Evolutionary conservation across 2,113 vertebrate species (phyloP).

Genomic region (Corapipo altera): DNA sequence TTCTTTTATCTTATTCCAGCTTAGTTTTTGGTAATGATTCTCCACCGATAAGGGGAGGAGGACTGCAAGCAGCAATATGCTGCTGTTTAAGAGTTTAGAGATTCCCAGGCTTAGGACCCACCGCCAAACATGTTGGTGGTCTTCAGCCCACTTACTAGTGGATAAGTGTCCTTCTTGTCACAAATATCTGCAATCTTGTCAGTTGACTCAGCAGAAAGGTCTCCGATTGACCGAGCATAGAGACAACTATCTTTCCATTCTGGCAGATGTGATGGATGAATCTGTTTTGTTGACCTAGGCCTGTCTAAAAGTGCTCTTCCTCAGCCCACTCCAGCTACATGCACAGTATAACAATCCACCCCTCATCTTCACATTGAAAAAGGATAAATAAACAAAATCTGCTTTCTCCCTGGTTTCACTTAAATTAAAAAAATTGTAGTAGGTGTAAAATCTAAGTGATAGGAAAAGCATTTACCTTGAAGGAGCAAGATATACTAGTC

Average conservation of each 20-base stretch:
- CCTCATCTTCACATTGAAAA: neutral
- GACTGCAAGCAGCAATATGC: neutral
- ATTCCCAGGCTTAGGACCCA: neutral
- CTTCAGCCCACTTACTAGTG: constrained; percentile 3
- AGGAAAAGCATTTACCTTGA: neutral
- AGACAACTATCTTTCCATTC: constrained; percentile 53
- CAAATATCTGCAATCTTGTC: constrained; percentile 28
- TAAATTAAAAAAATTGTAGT: neutral
- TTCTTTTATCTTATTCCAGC: constrained; percentile 16
- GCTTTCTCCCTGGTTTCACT: neutral
- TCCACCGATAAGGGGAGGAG: neutral
- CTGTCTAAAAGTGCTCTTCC: constrained; percentile 31
- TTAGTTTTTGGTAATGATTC: neutral
- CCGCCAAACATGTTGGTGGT: neutral
- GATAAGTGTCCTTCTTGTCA: constrained; percentile 22
- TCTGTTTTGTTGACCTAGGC: constrained; percentile 47
- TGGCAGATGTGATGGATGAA: constrained; percentile 63
- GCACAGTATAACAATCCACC: neutral
- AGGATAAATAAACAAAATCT: neutral
- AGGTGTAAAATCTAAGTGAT: neutral
- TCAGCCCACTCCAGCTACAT: neutral
- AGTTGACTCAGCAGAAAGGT: constrained; percentile 51
- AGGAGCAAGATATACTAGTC: neutral
- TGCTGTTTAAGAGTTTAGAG: neutral
- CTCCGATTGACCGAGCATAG: neutral